Conservation (phyloP, 1,140 invertebrate species). For the Panagrolaimus sp. region DNA sequence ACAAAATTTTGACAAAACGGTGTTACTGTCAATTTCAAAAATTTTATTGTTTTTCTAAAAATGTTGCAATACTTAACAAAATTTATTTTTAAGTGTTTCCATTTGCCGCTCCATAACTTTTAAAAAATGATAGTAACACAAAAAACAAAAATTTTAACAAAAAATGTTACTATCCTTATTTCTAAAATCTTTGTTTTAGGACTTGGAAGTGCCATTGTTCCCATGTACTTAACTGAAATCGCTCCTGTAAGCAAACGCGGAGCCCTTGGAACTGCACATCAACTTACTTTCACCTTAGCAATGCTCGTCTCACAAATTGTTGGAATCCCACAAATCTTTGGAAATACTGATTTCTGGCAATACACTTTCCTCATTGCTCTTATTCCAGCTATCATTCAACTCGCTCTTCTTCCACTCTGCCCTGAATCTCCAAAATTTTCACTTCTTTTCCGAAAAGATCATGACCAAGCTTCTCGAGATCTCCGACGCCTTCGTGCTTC, state of each 20-base stretch:
- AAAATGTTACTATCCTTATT: too few species aligned
- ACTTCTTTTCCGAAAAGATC: conserved; percentile 67
- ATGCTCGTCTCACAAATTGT: conserved; percentile 73
- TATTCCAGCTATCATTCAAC: conserved; percentile 71
- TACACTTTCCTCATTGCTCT: conserved; percentile 65
- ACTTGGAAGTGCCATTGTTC: conserved; percentile 65
- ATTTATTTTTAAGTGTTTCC: too few species aligned
- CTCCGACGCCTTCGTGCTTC: conserved; percentile 7
- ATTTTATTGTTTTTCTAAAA: too few species aligned
- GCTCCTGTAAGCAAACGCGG: conserved; percentile 71
- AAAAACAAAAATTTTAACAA: too few species aligned
- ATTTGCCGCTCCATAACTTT: too few species aligned
- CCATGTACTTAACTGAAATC: conserved; percentile 78
- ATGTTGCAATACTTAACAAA: too few species aligned
- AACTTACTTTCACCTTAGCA: conserved; percentile 75
- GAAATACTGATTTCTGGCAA: conserved; percentile 64
- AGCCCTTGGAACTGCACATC: conserved; percentile 73
- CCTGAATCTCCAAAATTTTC: conserved; percentile 80
- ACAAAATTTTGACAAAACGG: too few species aligned
- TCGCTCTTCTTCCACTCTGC: conserved; percentile 72
- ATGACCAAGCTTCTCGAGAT: conserved; percentile 66
- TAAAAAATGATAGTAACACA: too few species aligned
- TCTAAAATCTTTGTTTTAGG: background rate
- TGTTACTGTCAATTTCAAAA: too few species aligned
- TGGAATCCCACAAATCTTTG: conserved; percentile 67